Conservation (phyloP, 2,797 vertebrate species). For the Rhadinocentrus ornatus region DNA sequence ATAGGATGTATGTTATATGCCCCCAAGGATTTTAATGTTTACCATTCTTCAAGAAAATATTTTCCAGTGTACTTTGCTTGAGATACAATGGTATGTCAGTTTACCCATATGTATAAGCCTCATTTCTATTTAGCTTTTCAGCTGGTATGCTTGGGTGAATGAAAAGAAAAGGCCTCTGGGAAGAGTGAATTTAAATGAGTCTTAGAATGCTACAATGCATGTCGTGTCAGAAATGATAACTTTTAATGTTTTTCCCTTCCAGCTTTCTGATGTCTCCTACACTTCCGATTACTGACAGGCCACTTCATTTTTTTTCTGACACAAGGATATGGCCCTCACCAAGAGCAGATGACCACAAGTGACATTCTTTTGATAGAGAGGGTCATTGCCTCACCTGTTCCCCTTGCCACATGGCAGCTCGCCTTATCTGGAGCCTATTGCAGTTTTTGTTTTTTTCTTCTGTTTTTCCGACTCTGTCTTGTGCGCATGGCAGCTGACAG, state of each 20-base stretch:
- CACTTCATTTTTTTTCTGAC: conserved; percentile 53
- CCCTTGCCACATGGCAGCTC: conserved; percentile 38
- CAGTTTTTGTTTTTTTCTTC: conserved; percentile 10
- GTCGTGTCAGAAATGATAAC: conserved; percentile 65
- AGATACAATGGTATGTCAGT: conserved; percentile 58
- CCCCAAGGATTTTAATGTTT: conserved; percentile 36
- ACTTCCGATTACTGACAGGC: conserved; percentile 45
- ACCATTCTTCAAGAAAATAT: conserved; percentile 43
- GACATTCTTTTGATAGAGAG: conserved; percentile 64
- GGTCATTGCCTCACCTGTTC: conserved; percentile 53
- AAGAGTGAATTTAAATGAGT: conserved; percentile 69
- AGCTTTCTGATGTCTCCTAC: conserved; percentile 30
- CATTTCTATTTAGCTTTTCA: conserved; percentile 64
- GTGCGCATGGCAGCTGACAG: conserved; percentile 50
- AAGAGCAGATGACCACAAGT: conserved; percentile 50
- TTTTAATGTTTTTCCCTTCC: conserved; percentile 53
- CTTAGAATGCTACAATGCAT: conserved; percentile 55
- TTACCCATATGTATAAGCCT: conserved; percentile 59
- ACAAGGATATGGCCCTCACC: conserved; percentile 30
- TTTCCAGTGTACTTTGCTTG: conserved; percentile 47
- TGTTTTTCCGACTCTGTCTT: conserved; percentile 27
- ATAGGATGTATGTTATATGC: conserved; percentile 12
- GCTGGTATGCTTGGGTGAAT: conserved; percentile 61
- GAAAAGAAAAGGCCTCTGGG: conserved; percentile 57
- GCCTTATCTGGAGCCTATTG: conserved; percentile 23